Evolutionary conservation across 2,888 invertebrate genomes (phyloP), one percentile per base, ranked within the genome.

Genomic region (Apantesis nais): DNA sequence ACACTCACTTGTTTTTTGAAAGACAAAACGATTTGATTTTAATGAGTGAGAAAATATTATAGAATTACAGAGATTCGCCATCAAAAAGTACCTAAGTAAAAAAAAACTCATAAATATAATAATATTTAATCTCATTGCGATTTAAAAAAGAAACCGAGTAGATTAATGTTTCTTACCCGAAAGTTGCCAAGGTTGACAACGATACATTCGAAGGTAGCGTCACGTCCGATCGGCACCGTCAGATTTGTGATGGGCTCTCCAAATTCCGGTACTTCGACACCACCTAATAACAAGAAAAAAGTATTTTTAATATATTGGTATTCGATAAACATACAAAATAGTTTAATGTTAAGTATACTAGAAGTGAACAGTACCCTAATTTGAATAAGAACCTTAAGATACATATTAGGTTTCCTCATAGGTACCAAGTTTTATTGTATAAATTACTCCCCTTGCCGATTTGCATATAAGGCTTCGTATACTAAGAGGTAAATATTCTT

Each of bases 161-260:
- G 34, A 52, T 34, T 65, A 34, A 60, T 44, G 29, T 60, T 60
- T 34, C 97, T 97, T 95, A 98, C 98, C 95, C 98, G 96, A 95
- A 97, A 98, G 88, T 98, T 98, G 78, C 98, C 98, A 83, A 98
- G 96, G 93, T 98, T 97, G 87, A 97, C 96, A 78, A 98, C 98
- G 87, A 97, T 96, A 93, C 98, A 98, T 89, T 97, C 97, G 93
- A 98, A 98, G 80, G 97, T 97, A 71, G 98, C 98, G 93, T 98
- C 98, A 85, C 98, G 96, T 81, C 98, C 98, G 73, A 98, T 96
- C 67, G 98, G 96, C 74, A 98, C 96, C 72, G 98, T 98, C 83
- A 98, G 95, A 95, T 98, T 98, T 73, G 97, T 96, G 88, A 98
- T 97, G 67, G 97, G 97, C 89, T 97, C 97, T 70, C 97, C 96